A percentile compares a stretch with the other conserved stretches of the same genome.
phyloP scores from a whole-genome alignment of 2,113 vertebrate species.

The Atrichornis clamosus region DNA sequence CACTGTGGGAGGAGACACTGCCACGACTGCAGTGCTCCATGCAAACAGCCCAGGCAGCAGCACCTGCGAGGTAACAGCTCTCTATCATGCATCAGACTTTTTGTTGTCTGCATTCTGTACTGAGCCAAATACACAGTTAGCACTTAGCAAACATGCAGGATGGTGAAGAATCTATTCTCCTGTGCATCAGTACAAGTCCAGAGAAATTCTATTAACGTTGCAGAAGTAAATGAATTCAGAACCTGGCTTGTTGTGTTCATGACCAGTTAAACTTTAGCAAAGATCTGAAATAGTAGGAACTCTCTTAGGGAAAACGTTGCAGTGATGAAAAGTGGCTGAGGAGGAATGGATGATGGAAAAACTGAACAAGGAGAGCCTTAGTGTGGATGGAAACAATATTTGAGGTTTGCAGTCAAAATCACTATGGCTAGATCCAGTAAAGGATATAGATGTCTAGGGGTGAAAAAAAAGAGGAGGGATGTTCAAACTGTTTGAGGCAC shows the following conservation, averaged over 20 bases:
- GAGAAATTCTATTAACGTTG: background rate
- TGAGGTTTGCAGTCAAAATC: background rate
- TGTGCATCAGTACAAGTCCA: background rate
- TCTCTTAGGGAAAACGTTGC: background rate
- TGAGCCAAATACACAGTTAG: background rate
- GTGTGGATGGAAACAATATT: background rate
- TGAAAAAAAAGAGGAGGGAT: rapidly evolving
- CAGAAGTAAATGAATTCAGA: background rate
- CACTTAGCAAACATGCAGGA: background rate
- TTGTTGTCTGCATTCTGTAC: background rate
- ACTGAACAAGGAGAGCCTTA: background rate
- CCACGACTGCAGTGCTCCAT: background rate
- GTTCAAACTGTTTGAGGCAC: background rate
- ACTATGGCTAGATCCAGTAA: background rate
- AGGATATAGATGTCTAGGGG: background rate
- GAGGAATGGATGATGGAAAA: background rate
- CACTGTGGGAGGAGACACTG: background rate
- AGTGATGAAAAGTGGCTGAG: background rate
- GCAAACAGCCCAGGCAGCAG: background rate
- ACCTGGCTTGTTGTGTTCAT: background rate
- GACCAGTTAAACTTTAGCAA: background rate
- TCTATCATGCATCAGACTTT: background rate
- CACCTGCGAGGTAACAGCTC: background rate
- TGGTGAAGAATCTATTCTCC: background rate
- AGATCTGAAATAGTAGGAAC: background rate